Conservation (phyloP, 1,140 invertebrate species). For the Brachionus asplanchnoidis region DNA sequence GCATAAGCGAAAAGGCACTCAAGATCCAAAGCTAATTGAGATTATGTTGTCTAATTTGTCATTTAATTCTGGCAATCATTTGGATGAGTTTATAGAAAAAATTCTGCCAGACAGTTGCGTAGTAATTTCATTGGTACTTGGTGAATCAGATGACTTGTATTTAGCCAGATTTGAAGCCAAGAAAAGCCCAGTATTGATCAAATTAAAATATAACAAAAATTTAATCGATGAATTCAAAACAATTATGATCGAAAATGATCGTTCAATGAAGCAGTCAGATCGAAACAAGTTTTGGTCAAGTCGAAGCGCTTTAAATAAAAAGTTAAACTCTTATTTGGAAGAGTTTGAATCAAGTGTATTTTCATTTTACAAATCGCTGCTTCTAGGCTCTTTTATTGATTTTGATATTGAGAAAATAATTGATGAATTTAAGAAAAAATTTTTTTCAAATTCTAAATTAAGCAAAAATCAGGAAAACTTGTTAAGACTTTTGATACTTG, state of each 20-base stretch:
- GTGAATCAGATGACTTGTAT: background rate
- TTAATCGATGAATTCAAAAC: conserved; percentile 30
- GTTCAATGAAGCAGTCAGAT: conserved; percentile 36
- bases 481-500: background rate
- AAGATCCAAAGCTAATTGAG: background rate
- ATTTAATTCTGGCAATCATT: background rate
- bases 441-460: background rate
- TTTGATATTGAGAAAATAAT: background rate
- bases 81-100: conserved; percentile 23
- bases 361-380: background rate
- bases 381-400: conserved; percentile 29
- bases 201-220: conserved; percentile 16
- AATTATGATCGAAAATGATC: conserved; percentile 35
- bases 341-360: conserved; percentile 23
- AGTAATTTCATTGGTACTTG: background rate
- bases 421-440: background rate
- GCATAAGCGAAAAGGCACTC: conserved; percentile 21
- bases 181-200: background rate
- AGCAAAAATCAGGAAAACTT: conserved; percentile 4
- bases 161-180: background rate
- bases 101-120: conserved; percentile 13
- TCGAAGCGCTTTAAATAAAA: conserved; percentile 8
- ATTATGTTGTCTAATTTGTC: background rate
- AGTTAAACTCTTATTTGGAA: conserved; percentile 24
- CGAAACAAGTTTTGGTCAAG: conserved; percentile 33